Base-by-base conservation (phyloP, 2,888 invertebrate species). In the Tetranychus piercei region DNA sequence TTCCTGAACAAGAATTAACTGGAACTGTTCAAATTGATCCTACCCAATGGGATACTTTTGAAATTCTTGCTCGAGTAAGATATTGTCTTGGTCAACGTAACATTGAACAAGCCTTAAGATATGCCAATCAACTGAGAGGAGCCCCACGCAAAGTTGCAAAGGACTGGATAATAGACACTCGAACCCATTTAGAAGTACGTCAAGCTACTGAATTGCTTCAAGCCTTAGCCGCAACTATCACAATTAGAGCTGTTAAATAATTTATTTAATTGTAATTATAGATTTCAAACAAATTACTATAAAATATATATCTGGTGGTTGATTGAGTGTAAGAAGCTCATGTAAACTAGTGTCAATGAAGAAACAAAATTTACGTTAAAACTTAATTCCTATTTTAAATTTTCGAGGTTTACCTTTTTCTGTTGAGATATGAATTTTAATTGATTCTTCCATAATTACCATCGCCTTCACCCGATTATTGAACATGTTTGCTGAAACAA, bases 61-160 rank as follows among this genome's bases (percentile, higher is more conserved):
- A 92, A 79, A 88, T 97, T 79, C 86, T 97, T 67, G 89, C 91
- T 79, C 87, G 94, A 81, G 94, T 95, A 20, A 91, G 91, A 81
- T 91, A 90, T 82, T 93, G 89, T 87, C 82, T 96, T 75, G 90
- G 94, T 79, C 87, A 89, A 74, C 92, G 91, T n/a, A 90, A 96
- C 81, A 86, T 96, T 78, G 88, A 89, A 74, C 87, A 88, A 82
- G 90, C 94, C 0, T 83, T 96, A 11, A 88, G 88, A 75, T 94
- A 93, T 83, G 90, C 92, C 85, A 90, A 89, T 81, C 86, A 93
- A 44, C 84, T 97, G 76, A 85, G 88, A 80, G 96, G 96, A n/a
- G 94, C 94, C 64, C 88, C 97, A 0, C 86, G 90, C 4, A 86
- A 87, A 74, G 88, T 94, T 1, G 91, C 95, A 0, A 83, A 85